These are phyloP conservation scores for Limosa lapponica DNA, from an alignment of 2,797 vertebrate species.

Conservation along the genomic window DNA sequence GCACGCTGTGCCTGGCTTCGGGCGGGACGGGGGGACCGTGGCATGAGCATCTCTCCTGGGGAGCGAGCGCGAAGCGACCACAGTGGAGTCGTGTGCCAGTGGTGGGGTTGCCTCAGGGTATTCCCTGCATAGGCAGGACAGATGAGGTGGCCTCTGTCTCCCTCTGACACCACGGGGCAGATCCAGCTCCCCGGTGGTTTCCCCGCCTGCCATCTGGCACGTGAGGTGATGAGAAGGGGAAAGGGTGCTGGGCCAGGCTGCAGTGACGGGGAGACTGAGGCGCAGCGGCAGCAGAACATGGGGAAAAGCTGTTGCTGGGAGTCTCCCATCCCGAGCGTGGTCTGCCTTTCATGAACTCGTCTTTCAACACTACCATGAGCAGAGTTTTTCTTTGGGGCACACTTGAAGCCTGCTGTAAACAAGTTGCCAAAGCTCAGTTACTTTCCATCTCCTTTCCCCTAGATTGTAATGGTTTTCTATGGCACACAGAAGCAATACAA, in stretches of 20 bases:
- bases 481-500: background rate
- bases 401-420: background rate
- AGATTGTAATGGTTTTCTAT: background rate
- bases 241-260: background rate
- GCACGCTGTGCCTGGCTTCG: rapidly evolving
- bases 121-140: background rate
- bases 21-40: background rate
- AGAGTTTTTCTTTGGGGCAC: background rate
- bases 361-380: background rate
- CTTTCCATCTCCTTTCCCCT: background rate
- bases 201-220: background rate
- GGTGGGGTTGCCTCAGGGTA: background rate
- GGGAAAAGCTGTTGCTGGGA: background rate
- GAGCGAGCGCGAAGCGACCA: rapidly evolving
- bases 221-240: background rate
- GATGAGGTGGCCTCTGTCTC: background rate
- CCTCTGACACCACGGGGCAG: background rate
- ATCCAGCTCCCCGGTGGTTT: background rate
- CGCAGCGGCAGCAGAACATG: background rate
- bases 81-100: background rate
- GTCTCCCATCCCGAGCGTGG: background rate
- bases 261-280: rapidly evolving
- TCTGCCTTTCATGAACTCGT: background rate
- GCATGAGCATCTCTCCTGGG: background rate
- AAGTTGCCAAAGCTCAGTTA: background rate